A percentile compares a stretch with the other conserved stretches of the same genome.
phyloP scores from a whole-genome alignment of 35 echinoderm and acorn worm genomes.

The Antedon bifida region DNA sequence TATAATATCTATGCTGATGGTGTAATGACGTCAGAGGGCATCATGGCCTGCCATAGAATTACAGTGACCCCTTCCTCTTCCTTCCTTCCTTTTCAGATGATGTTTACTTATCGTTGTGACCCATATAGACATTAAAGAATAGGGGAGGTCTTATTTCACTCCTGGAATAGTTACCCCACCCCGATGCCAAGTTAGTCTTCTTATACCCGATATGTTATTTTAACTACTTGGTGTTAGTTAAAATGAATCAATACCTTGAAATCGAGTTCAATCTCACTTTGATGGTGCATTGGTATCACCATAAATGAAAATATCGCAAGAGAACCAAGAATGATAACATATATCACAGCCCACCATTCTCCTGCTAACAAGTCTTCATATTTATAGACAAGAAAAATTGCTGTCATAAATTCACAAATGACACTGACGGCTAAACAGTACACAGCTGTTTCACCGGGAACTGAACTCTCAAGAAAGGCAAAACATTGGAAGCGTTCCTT shows the following conservation, averaged over 20 bases:
- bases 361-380: background rate
- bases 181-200: too few species aligned
- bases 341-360: slow-evolving; percentile 32
- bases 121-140: too few species aligned
- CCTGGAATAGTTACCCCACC: too few species aligned
- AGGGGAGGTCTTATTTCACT: too few species aligned
- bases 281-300: slow-evolving; percentile 32
- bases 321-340: slow-evolving; percentile 15
- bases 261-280: slow-evolving; percentile 7
- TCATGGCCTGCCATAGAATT: too few species aligned
- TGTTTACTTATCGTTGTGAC: too few species aligned
- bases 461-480: background rate
- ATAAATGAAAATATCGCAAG: slow-evolving; percentile 7
- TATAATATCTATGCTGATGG: too few species aligned
- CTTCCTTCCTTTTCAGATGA: too few species aligned
- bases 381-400: slow-evolving; percentile 1
- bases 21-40: too few species aligned
- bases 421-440: background rate
- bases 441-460: slow-evolving; percentile 3
- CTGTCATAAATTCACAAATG: background rate
- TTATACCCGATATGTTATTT: too few species aligned
- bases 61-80: too few species aligned
- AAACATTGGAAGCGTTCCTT: slow-evolving; percentile 14
- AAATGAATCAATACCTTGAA: background rate
- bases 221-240: too few species aligned